phyloP scores from a whole-genome alignment of 2,888 invertebrate genomes.

The Andricus quercusramuli region DNA sequence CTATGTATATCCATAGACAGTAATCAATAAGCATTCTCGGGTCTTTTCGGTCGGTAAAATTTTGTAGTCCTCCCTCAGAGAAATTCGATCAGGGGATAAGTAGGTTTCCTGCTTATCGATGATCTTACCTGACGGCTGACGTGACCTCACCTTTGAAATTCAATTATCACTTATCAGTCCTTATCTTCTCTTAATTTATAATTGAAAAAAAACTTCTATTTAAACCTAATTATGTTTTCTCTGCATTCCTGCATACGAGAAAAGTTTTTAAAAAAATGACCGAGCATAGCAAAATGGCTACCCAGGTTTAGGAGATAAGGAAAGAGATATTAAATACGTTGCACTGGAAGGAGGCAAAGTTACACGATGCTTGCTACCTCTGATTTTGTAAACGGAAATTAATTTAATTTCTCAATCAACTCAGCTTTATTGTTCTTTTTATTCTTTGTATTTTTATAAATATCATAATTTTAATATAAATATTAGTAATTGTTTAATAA shows the following conservation, averaged over 20 bases:
- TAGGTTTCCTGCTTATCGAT: constrained; percentile 20
- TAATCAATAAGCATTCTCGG: neutral
- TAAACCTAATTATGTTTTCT: neutral
- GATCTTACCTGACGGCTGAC: constrained; percentile 18
- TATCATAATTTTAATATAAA: too few relatives aligned
- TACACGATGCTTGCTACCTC: constrained; percentile 47
- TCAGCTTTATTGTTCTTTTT: neutral
- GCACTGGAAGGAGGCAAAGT: constrained; percentile 41
- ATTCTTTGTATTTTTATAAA: neutral
- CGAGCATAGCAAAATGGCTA: constrained; percentile 56
- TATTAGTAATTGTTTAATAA: too few relatives aligned
- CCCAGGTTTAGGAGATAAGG: constrained; percentile 57
- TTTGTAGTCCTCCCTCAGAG: neutral
- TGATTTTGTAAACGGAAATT: constrained; percentile 1
- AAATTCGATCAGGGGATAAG: constrained; percentile 16
- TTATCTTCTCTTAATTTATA: constrained; percentile 10
- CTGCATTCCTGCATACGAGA: neutral
- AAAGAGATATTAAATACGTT: constrained; percentile 59
- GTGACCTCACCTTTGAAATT: constrained; percentile 12
- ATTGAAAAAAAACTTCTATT: constrained; percentile 8
- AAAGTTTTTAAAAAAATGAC: constrained; percentile 14
- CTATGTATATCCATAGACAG: neutral
- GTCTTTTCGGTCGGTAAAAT: neutral
- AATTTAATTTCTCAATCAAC: neutral
- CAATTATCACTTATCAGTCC: constrained; percentile 14